Base-by-base conservation (phyloP, 1,140 invertebrate genomes). In the Trichonephila inaurata region DNA sequence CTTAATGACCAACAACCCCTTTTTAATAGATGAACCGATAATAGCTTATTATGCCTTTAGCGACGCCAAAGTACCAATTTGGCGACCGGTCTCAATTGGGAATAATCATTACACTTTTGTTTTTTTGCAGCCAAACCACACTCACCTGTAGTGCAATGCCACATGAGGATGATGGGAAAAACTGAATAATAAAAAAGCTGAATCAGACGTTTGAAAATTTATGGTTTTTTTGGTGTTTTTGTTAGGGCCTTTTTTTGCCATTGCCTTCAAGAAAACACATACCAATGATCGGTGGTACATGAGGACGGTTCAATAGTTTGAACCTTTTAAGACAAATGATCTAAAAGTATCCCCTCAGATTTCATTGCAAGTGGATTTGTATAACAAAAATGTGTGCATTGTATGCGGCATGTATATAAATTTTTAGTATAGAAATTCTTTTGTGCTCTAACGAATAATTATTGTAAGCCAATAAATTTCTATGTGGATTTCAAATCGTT, bases 11-110 rank as follows among this genome's bases (percentile, higher is more conserved):
- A 91, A 91, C 89, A 91, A 91, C 89, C 89, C 72, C 72, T 60
- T 72, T 91, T 82, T 91, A 91, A 91, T 91, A 60, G 89, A 91
- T 77, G 69, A 91, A 81, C 69, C 89, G 72, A 91, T 91, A 81
- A 91, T 81, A 40, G 89, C 51, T 61, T 61, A 69, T 81, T 40
- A 51, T 69, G 64, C 64, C 62, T 61, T 89, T 58, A 60, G 69
- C n/a, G 61, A 81, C 24, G 44, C 72, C 58, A 61, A 91, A 91
- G 61, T 91, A 82, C 89, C 77, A 91, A 91, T 91, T 91, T 89
- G 44, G 21, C 44, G 60, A 81, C 89, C 89, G 69, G 89, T 91
- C 87, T 66, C 62, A 89, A 69, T 72, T 87, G 58, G 58, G 28
- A 87, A 58, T 87, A 61, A 58, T 87, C 58, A 87, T 83, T 83